phyloP scores from a whole-genome alignment of 2,888 invertebrate genomes.

The Diploptera punctata region DNA sequence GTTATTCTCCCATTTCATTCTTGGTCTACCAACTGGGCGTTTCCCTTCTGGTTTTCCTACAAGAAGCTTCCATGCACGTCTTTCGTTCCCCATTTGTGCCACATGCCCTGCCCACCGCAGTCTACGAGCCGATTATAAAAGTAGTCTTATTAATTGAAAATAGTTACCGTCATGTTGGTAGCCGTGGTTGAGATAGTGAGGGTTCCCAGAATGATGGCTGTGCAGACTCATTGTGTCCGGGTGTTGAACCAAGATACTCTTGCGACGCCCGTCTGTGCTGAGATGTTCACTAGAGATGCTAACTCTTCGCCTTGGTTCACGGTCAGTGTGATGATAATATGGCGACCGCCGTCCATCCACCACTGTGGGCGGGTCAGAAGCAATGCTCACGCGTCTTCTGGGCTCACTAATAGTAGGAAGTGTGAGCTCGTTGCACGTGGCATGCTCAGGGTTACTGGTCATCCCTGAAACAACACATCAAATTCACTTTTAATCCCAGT shows the following conservation, averaged over 20 bases:
- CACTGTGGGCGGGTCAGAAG: constrained; percentile 59
- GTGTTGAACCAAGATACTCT: constrained; percentile 50
- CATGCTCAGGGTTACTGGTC: constrained; percentile 1
- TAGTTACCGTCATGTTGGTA: constrained; percentile 33
- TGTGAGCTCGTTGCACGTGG: too few relatives aligned
- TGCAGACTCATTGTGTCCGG: constrained; percentile 50
- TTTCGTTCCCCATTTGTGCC: too few relatives aligned
- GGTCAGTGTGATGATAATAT: constrained; percentile 56
- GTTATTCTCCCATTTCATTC: too few relatives aligned
- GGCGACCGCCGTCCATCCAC: constrained; percentile 58
- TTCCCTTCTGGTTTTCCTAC: too few relatives aligned
- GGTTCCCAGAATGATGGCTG: constrained; percentile 48
- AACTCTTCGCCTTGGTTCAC: constrained; percentile 25
- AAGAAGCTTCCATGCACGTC: too few relatives aligned
- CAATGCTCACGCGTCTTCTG: constrained; percentile 68
- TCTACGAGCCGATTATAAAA: too few relatives aligned
- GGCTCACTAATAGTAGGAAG: constrained; percentile 54
- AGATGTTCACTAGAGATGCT: constrained; percentile 49
- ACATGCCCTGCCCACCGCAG: too few relatives aligned
- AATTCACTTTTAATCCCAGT: neutral
- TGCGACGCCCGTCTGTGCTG: constrained; percentile 49
- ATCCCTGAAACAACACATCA: neutral
- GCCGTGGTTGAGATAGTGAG: constrained; percentile 30
- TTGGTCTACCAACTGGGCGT: too few relatives aligned
- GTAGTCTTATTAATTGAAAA: neutral